Evolutionary conservation across 1,140 invertebrate genomes (phyloP), one percentile per base, ranked within the genome.

Genomic region (Coboldia fuscipes): DNA sequence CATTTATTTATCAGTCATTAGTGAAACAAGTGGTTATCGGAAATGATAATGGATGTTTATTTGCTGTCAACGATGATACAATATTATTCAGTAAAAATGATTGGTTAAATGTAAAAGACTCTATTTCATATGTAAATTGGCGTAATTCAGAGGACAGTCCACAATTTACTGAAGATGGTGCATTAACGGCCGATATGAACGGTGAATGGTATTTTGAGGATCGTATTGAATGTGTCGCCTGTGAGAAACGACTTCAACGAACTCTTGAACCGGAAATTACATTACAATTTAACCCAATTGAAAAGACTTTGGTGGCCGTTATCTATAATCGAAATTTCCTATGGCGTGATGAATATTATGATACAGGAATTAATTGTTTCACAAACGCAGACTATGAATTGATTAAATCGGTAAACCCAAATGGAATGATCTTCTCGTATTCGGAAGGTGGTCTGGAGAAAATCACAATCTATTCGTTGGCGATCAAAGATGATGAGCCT

Each of bases 301-400:
- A 35, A 5, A 23, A 45, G 3, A 30, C 35, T n/a, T 29, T 58
- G 12, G 22, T 43, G 10, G 17, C 55, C 9, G 42, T 45, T 5
- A 41, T 51, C 15, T 51, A 56, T 30, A 40, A 51, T 34, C 35
- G 39, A 3, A 36, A 46, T 1, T 45, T 41, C 37, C 36, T 58
- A 9, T 56, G 48, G 48, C 39, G 35, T 3, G 33, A 38, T 10
- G 30, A 45, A 2, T 33, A 44, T 23, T 21, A 40, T 31, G 34
- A 43, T n/a, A 17, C 24, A 2, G 52, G 50, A 7, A 38, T 54
- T 8, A 40, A 43, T 30, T 58, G 55, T 31, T 56, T 56, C 35
- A 46, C 50, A 3, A 50, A 51, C 26, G 41, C 45, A 4, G 39
- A 45, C 17, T 40, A 47, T 34, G 46, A 45, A 0, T 37, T 44